Conservation (phyloP, 92 coral and sea anemone genomes). For the Phenganax stokvisi region DNA sequence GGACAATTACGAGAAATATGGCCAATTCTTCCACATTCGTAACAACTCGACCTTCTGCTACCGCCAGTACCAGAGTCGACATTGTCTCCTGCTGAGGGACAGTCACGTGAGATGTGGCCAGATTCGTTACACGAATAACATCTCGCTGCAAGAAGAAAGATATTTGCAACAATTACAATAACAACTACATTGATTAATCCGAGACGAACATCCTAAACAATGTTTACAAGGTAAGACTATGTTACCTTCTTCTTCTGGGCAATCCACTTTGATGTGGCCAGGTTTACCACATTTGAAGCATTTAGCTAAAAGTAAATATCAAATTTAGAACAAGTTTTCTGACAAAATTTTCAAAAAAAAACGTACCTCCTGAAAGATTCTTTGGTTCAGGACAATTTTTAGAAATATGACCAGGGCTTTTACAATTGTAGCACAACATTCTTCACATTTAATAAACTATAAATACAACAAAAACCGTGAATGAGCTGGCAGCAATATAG, state of each 20-base stretch:
- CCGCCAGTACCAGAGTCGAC: not conserved
- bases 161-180: too few species aligned
- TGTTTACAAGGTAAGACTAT: not conserved
- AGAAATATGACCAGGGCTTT: conserved; percentile 62
- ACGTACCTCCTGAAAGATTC: conserved; percentile 8
- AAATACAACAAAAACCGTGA: too few species aligned
- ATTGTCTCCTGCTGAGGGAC: conserved; percentile 23
- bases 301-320: not conserved
- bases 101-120: conserved; percentile 59
- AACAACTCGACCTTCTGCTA: conserved; percentile 55
- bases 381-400: conserved; percentile 57
- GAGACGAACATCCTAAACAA: not conserved
- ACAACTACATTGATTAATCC: too few species aligned
- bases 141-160: not conserved
- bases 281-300: conserved; percentile 52
- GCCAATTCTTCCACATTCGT: conserved; percentile 83
- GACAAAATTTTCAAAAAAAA: not conserved
- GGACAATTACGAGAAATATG: conserved; percentile 76
- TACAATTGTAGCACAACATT: conserved; percentile 63
- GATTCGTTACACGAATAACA: conserved; percentile 49
- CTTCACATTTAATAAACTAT: not conserved
- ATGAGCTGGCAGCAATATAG: too few species aligned
- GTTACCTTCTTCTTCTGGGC: conserved; percentile 33
- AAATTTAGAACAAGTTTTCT: not conserved
- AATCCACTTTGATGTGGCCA: conserved; percentile 64